Base-by-base conservation (phyloP, 2,888 invertebrate genomes). In the Dicyrtomina minuta region DNA sequence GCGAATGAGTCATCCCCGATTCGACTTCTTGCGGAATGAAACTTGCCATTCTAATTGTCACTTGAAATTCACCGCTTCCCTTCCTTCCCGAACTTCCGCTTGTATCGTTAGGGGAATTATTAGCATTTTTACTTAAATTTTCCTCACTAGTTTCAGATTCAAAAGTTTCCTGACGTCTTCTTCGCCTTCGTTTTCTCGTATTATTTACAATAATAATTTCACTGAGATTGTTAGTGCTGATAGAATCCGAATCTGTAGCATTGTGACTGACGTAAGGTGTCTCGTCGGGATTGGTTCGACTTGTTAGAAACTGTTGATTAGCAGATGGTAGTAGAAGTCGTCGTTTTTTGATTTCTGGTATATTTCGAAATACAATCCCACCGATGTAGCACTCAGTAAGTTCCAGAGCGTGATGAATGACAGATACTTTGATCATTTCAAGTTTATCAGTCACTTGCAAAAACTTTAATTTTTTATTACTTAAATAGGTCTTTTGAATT, bases 341-440 rank as follows among this genome's bases (percentile, higher is more conserved):
- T n/a, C 17, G 8, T 49, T 22, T 22, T 22, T 22, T 24, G 24
- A 4, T 12, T 8, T 53, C 13, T 41, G 43, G 13, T n/a, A n/a
- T n/a, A n/a, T n/a, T n/a, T n/a, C 26, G 22, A 39, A 66, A 66
- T 2, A 58, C 46, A 12, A 66, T 44, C 13, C 66, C 66, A 13
- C 66, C 66, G 17, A 66, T 12, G 20, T 66, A 66, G 20, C 58
- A 58, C 1, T 66, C 66, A 2, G 33, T 10, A 24, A n/a, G 43
- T 3, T 24, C 12, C 8, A 44, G 24, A 4, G 41, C 44, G 20
- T 66, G 66, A 26, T 58, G n/a, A 15, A 66, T n/a, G 17, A 66
- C 22, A 5, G 58, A 41, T n/a, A 43, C 22, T 41, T 66, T 66
- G 1, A 46, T 44, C 8, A 66, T 56, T 17, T 58, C 58, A 2